A percentile compares a stretch with the other conserved stretches of the same genome.
Conservation (phyloP, 2,797 vertebrate genomes). For the Halcyon leucocephala region DNA sequence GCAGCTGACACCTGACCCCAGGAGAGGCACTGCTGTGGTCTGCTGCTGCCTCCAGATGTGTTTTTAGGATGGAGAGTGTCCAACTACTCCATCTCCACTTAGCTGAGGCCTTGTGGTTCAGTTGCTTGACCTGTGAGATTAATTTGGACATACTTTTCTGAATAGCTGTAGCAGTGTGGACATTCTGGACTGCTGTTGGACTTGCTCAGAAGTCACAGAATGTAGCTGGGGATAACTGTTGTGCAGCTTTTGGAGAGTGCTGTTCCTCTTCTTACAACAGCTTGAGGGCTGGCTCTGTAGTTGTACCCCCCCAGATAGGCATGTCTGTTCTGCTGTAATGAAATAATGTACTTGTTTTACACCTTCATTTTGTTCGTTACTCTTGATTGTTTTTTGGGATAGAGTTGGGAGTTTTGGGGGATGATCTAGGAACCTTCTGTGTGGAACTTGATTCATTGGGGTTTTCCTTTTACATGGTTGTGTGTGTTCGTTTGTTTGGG, state of each 20-base stretch:
- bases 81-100: rapidly evolving
- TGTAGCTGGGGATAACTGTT: neutral
- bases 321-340: neutral
- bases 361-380: neutral
- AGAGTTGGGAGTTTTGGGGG: neutral
- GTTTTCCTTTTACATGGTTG: neutral
- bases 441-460: neutral
- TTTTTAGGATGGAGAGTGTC: neutral
- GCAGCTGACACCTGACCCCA: neutral
- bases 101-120: neutral
- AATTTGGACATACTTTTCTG: neutral
- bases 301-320: neutral
- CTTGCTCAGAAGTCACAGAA: neutral
- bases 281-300: neutral
- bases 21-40: neutral
- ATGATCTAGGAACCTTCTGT: neutral
- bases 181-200: neutral
- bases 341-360: neutral
- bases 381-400: neutral
- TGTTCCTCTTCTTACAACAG: neutral
- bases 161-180: neutral
- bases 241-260: neutral
- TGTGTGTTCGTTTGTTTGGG: neutral
- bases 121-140: neutral
- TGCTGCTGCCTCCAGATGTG: neutral